These are phyloP conservation scores for Seira sanloemensis DNA, from an alignment of 2,888 invertebrate species.

Conservation along the genomic window DNA sequence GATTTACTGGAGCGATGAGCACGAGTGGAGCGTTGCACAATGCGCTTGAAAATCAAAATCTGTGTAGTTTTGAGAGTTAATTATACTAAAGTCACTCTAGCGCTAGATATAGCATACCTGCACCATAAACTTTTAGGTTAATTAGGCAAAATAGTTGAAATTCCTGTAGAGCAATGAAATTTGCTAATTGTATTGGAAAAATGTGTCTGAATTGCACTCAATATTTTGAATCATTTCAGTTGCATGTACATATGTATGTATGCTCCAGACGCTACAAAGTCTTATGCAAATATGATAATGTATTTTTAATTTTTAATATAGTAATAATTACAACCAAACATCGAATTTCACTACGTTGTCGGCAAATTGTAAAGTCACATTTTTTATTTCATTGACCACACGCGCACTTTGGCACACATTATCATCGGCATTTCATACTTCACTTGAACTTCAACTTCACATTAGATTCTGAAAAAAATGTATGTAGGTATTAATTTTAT, in stretches of 20 bases:
- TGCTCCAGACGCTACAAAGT: no score
- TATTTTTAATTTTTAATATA: no score
- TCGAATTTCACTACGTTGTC: no score
- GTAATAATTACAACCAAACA: no score
- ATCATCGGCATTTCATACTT: no score
- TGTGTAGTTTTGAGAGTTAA: neutral
- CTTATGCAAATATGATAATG: no score
- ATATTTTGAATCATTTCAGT: no score
- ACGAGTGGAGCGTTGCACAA: conserved; percentile 5
- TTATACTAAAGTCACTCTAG: neutral
- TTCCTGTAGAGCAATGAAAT: neutral
- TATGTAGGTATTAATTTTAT: neutral
- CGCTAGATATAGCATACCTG: neutral
- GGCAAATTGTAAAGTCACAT: no score
- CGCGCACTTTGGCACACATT: no score
- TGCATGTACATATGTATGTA: no score
- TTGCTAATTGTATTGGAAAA: neutral
- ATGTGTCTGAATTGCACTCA: no score
- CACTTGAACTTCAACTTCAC: neutral
- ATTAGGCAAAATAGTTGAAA: neutral
- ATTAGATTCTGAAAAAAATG: neutral
- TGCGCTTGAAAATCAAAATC: neutral
- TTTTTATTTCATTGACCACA: no score
- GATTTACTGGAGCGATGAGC: conserved; percentile 37
- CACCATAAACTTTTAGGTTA: neutral